Evolutionary conservation across 2,888 invertebrate genomes (phyloP).

Genomic region (Podotricha telesiphe): DNA sequence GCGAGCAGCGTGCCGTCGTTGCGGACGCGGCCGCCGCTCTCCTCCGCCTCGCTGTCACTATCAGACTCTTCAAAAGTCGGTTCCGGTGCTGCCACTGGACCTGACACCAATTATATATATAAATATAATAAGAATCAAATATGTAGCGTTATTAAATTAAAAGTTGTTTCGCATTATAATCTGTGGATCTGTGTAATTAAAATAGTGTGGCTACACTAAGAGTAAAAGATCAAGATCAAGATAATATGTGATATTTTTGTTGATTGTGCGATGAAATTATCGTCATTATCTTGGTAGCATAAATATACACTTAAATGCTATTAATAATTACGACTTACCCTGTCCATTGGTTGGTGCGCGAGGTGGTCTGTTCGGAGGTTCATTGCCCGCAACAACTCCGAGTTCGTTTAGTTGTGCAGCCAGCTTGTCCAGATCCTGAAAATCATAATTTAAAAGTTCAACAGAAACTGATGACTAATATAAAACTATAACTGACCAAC

Average conservation of each 20-base stretch:
- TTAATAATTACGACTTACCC: conserved; percentile 54
- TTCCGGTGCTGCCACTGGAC: conserved; percentile 84
- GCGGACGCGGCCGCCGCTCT: conserved; percentile 89
- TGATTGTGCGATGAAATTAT: no score
- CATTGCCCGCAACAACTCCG: conserved; percentile 90
- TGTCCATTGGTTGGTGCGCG: conserved; percentile 78
- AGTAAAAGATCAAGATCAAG: no score
- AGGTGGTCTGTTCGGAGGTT: conserved; percentile 83
- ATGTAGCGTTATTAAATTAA: no score
- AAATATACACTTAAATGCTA: neutral
- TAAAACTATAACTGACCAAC: neutral
- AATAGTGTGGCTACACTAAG: no score
- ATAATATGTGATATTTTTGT: no score
- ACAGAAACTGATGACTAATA: neutral
- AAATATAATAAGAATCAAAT: no score
- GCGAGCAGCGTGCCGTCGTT: conserved; percentile 97
- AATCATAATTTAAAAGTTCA: conserved; percentile 10
- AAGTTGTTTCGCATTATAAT: no score
- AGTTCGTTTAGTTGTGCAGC: conserved; percentile 98
- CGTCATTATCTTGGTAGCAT: no score
- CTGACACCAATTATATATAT: conserved; percentile 47
- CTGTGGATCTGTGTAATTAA: no score
- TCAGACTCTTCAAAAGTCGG: conserved; percentile 89
- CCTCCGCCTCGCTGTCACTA: conserved; percentile 92
- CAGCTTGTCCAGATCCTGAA: conserved; percentile 97